phyloP scores from a whole-genome alignment of 2,888 invertebrate genomes.

The Drosophila vallismaia region DNA sequence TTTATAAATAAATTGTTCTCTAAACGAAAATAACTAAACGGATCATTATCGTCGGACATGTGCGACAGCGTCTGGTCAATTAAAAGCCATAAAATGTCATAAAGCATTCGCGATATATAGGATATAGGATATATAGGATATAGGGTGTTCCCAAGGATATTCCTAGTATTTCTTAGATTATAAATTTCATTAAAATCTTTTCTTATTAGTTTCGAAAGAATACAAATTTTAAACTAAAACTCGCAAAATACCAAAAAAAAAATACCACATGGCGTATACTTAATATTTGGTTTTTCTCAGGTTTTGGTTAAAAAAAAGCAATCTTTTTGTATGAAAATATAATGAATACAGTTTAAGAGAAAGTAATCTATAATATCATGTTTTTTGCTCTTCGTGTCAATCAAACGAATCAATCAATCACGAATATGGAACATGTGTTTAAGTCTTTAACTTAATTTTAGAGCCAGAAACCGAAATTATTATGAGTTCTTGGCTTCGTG shows the following conservation, averaged over 20 bases:
- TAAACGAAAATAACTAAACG: conserved; percentile 47
- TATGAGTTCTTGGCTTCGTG: conserved; percentile 27
- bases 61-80: conserved; percentile 49
- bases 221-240: too few relatives aligned
- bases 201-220: neutral
- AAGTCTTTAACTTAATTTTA: conserved; percentile 29
- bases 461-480: conserved; percentile 17
- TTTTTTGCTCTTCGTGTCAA: conserved; percentile 17
- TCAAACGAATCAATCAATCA: conserved; percentile 24
- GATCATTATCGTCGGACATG: conserved; percentile 43
- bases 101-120: conserved; percentile 27
- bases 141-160: conserved; percentile 22
- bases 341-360: conserved; percentile 1
- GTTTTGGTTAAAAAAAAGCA: neutral
- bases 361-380: conserved; percentile 15
- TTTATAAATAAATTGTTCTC: conserved; percentile 54
- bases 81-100: conserved; percentile 50
- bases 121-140: conserved; percentile 1
- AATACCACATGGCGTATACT: conserved; percentile 9
- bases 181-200: neutral
- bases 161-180: too few relatives aligned
- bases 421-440: conserved; percentile 36
- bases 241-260: too few relatives aligned
- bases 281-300: neutral
- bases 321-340: neutral